Base-by-base conservation (phyloP, 2,888 invertebrate species). In the Polyommatus iphigenia region DNA sequence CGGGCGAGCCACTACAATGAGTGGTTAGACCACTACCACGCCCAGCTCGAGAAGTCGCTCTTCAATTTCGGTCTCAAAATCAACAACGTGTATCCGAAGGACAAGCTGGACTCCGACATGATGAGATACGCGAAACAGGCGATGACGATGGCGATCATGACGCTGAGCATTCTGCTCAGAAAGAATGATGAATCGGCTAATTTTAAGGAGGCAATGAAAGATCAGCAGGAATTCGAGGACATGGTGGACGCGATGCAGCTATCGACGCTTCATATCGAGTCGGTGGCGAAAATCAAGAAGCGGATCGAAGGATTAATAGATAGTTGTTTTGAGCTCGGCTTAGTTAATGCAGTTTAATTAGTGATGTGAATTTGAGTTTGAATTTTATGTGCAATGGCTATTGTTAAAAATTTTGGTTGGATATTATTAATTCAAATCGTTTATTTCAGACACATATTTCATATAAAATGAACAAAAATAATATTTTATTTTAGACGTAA, bases 11-110 rank as follows among this genome's bases (percentile, higher is more conserved):
- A 85, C 57, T 86, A 82, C 57, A 36, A 83, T 5, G 82, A 85
- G 2, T 85, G 85, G 85, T 81, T 85, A 0, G 84, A 85, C 20
- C 81, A 81, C 29, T 86, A 86, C 71, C 83, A 87, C 71, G 75
- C 79, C 0, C 80, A 83, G 73, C 79, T 87, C 3, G 83, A 84
- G n/a, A 80, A 83, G 36, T 82, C 80, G 41, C 79, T 87, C 7
- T 75, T 78, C 1, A 77, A 82, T 36, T 83, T 82, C 24, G 84
- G 82, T 0, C 79, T 87, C 4, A 84, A 85, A 79, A 83, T 83
- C 1, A 83, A 83, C 50, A 79, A 73, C 3, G 73, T 85, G 6
- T 87, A 83, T 73, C 82, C 86, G 0, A 85, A 80, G 78, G 85
- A 85, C 1, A 82, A 85, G 62, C 80, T 87, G 0, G 83, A 86